Base-by-base conservation (phyloP, 2,888 invertebrate species). In the Limenitis camilla region DNA sequence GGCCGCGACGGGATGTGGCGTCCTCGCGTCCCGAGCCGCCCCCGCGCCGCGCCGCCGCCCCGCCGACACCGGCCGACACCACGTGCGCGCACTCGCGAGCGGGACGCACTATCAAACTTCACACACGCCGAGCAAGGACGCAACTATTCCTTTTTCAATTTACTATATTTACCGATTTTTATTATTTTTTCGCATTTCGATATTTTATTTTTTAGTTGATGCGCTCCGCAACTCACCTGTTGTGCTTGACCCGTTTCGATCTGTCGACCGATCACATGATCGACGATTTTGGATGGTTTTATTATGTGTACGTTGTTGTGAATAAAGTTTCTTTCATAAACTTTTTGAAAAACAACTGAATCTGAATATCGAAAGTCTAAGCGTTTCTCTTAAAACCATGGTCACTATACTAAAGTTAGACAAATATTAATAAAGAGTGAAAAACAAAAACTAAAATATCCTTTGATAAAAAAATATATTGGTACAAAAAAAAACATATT, bases 151-250 rank as follows among this genome's bases (percentile, higher is more conserved):
- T 86, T 87, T 87, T 87, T 87, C 78, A 84, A 85, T 85, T 86
- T 84, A 86, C 84, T 86, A 86, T 85, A 84, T 85, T 82, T 76
- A 73, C 74, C 71, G 77, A 82, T 86, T 86, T 86, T 86, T 86
- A 84, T 87, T 86, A 87, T 86, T 87, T 85, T 86, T 84, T 83
- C 84, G 77, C 85, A 85, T 85, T 86, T 85, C 83, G 83, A 87
- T 86, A 86, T 86, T 87, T 87, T 87, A 86, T 87, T 87, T 87
- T 87, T 86, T 86, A 87, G 87, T 86, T 87, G 86, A 86, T 86
- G 84, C 82, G 80, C 79, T 74, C 75, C 79, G 76, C 78, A 78
- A 74, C 78, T 84, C 86, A 86, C 86, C 86, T 85, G 86, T 86
- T 86, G 86, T 83, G 85, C 85, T 85, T 86, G 86, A 86, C 86